A percentile compares a stretch with the other conserved stretches of the same genome.
phyloP scores from a whole-genome alignment of 1,140 invertebrate species.

The Augochlora pura region DNA sequence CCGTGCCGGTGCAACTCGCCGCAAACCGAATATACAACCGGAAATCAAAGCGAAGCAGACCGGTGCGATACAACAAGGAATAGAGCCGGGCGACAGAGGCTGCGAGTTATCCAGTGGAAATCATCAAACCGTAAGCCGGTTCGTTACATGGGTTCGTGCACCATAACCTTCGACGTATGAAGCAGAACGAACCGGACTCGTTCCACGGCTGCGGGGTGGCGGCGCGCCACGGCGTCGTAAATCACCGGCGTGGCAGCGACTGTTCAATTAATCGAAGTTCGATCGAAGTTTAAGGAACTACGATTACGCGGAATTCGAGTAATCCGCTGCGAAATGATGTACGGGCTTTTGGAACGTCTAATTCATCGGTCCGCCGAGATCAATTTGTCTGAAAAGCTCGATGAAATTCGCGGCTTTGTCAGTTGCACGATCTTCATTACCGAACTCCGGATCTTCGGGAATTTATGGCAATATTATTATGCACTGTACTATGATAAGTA shows the following conservation, averaged over 20 bases:
- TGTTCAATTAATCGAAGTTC: conserved; percentile 8
- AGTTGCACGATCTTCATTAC: no score
- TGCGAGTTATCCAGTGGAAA: not conserved
- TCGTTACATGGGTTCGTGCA: not conserved
- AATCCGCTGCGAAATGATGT: not conserved
- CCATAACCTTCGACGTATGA: not conserved
- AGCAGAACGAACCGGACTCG: not conserved
- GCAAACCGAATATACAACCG: no score
- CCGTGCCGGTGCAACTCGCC: no score
- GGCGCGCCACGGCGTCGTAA: not conserved
- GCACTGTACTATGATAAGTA: no score
- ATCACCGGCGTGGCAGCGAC: not conserved
- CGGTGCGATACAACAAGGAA: not conserved
- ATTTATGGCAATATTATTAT: no score
- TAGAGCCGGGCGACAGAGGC: no score
- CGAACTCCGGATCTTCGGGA: no score
- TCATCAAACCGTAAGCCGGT: not conserved
- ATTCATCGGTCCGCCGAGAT: not conserved
- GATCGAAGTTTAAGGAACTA: not conserved
- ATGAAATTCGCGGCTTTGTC: no score
- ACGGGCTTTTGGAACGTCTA: not conserved
- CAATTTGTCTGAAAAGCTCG: no score
- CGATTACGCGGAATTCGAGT: not conserved
- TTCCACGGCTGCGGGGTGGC: not conserved
- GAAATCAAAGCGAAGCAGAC: not conserved